These are phyloP conservation scores for Oscheius sp. DNA, from an alignment of 2,888 invertebrate genomes.

Conservation along the genomic window DNA sequence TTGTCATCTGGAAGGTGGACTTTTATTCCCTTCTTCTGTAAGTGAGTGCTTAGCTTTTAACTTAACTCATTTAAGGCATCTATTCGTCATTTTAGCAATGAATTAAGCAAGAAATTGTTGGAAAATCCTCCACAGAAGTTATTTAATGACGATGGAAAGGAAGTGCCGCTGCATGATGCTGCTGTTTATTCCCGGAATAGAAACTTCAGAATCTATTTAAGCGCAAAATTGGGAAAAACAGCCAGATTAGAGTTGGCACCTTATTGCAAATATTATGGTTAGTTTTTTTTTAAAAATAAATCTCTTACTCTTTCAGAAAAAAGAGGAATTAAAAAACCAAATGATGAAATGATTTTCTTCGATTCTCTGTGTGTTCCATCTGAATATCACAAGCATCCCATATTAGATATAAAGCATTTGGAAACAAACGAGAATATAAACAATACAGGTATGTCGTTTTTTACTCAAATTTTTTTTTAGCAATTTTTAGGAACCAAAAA, in stretches of 20 bases:
- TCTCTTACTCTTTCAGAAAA: neutral
- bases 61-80: conserved; percentile 16
- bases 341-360: conserved; percentile 15
- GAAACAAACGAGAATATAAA: neutral
- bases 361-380: conserved; percentile 32
- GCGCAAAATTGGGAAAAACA: conserved; percentile 53
- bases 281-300: neutral
- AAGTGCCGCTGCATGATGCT: conserved; percentile 36
- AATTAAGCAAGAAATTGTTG: conserved; percentile 1
- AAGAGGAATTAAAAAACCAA: neutral
- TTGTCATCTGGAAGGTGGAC: conserved; percentile 42
- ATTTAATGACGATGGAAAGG: conserved; percentile 17
- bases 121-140: conserved; percentile 7
- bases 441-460: neutral
- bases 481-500: neutral
- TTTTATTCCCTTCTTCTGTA: conserved; percentile 27
- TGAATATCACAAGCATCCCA: conserved; percentile 13
- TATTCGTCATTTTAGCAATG: conserved; percentile 32
- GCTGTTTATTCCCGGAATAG: conserved; percentile 54
- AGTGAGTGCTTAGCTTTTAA: neutral
- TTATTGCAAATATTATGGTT: conserved; percentile 54
- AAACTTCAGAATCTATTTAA: conserved; percentile 51
- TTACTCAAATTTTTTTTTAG: neutral
- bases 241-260: conserved; percentile 34
- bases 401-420: neutral